A percentile compares a stretch with the other conserved stretches of the same genome.
Evolutionary conservation across 2,797 vertebrate genomes (phyloP).

Genomic region (Chloroceryle inda): DNA sequence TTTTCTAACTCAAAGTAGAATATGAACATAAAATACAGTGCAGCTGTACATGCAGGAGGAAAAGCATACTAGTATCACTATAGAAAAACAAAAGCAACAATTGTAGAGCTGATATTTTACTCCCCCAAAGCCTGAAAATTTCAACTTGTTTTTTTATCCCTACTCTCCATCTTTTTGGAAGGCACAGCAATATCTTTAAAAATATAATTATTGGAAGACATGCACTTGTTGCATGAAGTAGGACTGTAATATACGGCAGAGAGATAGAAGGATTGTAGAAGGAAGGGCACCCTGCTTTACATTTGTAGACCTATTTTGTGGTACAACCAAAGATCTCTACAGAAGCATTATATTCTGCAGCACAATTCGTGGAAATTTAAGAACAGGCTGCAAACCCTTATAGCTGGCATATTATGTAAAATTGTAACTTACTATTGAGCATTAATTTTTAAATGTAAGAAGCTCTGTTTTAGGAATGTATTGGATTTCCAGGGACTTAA

Average conservation of each 20-base stretch:
- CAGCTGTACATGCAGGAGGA: not conserved
- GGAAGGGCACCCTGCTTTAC: not conserved
- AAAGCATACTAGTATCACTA: not conserved
- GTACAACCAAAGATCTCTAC: slow-evolving; percentile 22
- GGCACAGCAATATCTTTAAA: not conserved
- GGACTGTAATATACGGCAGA: not conserved
- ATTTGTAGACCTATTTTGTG: slow-evolving; percentile 34
- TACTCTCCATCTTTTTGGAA: not conserved
- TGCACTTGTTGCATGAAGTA: rapidly evolving
- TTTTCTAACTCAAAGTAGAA: not conserved
- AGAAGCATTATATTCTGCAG: slow-evolving; percentile 17
- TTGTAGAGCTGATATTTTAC: not conserved
- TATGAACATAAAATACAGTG: not conserved
- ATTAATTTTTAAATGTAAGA: slow-evolving; percentile 8
- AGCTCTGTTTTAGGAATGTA: slow-evolving; percentile 22
- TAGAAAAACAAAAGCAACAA: not conserved
- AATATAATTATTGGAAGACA: not conserved
- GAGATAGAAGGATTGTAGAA: not conserved
- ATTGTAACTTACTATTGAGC: slow-evolving; percentile 25
- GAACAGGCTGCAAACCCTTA: slow-evolving; percentile 35
- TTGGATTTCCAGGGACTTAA: not conserved
- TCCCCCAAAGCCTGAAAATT: not conserved
- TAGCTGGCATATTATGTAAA: slow-evolving; percentile 13
- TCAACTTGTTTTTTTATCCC: not conserved
- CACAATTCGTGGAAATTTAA: slow-evolving; percentile 62